Evolutionary conservation across 2,797 vertebrate species (phyloP).

Genomic region (Acestrorhynchus altus): DNA sequence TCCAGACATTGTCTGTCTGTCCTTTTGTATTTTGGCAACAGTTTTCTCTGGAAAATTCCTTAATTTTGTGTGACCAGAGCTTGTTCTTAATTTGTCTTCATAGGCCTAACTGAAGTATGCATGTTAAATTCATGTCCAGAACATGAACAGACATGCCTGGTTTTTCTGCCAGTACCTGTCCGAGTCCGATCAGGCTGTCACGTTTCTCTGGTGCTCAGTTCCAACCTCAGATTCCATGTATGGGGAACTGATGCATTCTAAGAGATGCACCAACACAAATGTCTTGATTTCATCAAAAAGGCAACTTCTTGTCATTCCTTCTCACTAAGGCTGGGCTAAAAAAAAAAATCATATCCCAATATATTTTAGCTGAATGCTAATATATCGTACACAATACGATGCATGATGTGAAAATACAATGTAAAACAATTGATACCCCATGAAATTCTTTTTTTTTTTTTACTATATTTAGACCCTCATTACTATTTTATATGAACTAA

Average conservation of each 20-base stretch:
- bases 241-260: not conserved
- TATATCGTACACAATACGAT: too few species aligned
- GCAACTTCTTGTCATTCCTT: too few species aligned
- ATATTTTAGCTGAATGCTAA: too few species aligned
- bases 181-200: slow-evolving; percentile 10
- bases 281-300: too few species aligned
- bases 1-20: not conserved
- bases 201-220: slow-evolving; percentile 2
- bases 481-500: too few species aligned
- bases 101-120: slow-evolving; percentile 47
- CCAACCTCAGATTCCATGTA: not conserved
- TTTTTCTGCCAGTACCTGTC: slow-evolving; percentile 34
- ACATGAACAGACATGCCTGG: slow-evolving; percentile 69
- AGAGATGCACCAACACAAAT: too few species aligned
- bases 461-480: too few species aligned
- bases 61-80: slow-evolving; percentile 3
- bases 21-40: slow-evolving; percentile 17
- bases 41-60: slow-evolving; percentile 17
- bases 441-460: too few species aligned
- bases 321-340: too few species aligned
- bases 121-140: slow-evolving; percentile 59
- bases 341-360: too few species aligned
- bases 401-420: too few species aligned
- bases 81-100: slow-evolving; percentile 55
- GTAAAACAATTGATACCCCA: too few species aligned